These are phyloP conservation scores for Pterocles orientalis DNA, from an alignment of 2,113 vertebrate genomes.

Conservation along the genomic window DNA sequence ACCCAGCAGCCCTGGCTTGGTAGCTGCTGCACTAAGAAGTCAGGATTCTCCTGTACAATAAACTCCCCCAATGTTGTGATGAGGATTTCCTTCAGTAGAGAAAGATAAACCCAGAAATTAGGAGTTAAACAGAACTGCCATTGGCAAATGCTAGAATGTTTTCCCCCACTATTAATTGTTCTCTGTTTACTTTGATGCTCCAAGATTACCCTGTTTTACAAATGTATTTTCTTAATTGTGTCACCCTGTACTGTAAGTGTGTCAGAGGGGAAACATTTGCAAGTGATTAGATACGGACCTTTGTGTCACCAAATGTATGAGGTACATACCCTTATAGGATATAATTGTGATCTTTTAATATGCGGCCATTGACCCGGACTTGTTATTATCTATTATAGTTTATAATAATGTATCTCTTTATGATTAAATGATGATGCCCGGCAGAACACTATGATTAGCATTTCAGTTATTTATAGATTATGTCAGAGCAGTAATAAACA, in stretches of 20 bases:
- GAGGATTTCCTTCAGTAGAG: conserved; percentile 9
- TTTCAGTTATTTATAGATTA: conserved; percentile 98
- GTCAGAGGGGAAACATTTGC: conserved; percentile 86
- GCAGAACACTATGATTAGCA: conserved; percentile 90
- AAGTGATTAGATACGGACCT: conserved; percentile 85
- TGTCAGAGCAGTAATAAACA: conserved; percentile 98
- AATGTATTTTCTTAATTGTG: conserved; percentile 87
- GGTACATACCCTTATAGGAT: conserved; percentile 88
- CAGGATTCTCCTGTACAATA: not conserved
- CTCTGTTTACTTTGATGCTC: conserved; percentile 85
- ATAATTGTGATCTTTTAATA: conserved; percentile 95
- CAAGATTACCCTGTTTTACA: conserved; percentile 86
- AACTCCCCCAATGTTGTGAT: not conserved
- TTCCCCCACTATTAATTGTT: conserved; percentile 81
- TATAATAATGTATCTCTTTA: conserved; percentile 97
- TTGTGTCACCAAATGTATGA: conserved; percentile 83
- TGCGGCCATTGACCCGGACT: conserved; percentile 91
- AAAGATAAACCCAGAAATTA: conserved; percentile 60
- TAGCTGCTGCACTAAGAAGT: not conserved
- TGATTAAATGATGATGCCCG: conserved; percentile 88
- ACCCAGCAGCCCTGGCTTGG: not conserved
- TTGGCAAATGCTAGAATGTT: conserved; percentile 68
- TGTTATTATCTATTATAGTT: conserved; percentile 96
- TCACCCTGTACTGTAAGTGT: conserved; percentile 82
- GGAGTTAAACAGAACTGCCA: conserved; percentile 79